Evolutionary conservation across 1,140 invertebrate species (phyloP).

Genomic region (Metaphire vulgaris): DNA sequence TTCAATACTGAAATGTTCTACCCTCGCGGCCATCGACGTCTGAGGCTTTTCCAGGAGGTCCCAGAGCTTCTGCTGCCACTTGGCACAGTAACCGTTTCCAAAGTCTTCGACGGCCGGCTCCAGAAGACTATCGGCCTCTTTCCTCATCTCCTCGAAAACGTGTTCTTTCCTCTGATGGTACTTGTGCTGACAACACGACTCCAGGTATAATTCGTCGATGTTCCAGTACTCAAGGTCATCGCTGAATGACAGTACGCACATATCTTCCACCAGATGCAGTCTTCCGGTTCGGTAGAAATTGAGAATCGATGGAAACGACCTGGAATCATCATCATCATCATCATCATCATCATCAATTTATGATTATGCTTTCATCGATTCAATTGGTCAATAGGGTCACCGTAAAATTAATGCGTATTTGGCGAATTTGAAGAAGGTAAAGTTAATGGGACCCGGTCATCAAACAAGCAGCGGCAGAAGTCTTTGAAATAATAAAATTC

Average conservation of each 20-base stretch:
- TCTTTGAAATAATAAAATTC: too few species aligned
- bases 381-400: too few species aligned
- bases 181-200: slow-evolving; percentile 97
- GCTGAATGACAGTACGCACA: slow-evolving; percentile 96
- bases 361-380: too few species aligned
- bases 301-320: slow-evolving; percentile 92
- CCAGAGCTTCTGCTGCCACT: slow-evolving; percentile 96
- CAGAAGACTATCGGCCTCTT: slow-evolving; percentile 88
- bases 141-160: slow-evolving; percentile 96
- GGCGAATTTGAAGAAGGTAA: too few species aligned
- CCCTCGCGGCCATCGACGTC: slow-evolving; percentile 91
- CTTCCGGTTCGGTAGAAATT: slow-evolving; percentile 98
- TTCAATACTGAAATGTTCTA: too few species aligned
- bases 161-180: slow-evolving; percentile 97
- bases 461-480: too few species aligned
- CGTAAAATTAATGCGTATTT: too few species aligned
- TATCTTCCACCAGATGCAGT: slow-evolving; percentile 94
- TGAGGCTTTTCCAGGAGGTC: slow-evolving; percentile 95
- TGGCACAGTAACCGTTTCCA: slow-evolving; percentile 82
- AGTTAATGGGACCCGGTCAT: too few species aligned
- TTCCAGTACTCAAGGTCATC: slow-evolving; percentile 98
- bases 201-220: slow-evolving; percentile 91
- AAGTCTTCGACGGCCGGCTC: slow-evolving; percentile 90
- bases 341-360: slow-evolving; percentile 93
- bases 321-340: slow-evolving; percentile 89